phyloP scores from a whole-genome alignment of 2,888 invertebrate species.

The Spisula solida region DNA sequence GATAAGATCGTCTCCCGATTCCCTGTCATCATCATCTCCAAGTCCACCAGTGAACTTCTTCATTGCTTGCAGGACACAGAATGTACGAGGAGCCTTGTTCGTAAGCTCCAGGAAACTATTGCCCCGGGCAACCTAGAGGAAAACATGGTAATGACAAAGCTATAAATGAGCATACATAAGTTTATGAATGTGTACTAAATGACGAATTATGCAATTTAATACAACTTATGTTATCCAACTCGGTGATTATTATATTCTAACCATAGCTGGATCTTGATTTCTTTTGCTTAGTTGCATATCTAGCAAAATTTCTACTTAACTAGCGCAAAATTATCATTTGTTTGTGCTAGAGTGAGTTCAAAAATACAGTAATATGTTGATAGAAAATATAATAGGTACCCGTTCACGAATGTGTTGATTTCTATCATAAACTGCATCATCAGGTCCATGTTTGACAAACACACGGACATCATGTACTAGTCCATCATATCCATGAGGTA shows the following conservation, averaged over 20 bases:
- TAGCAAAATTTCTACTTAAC: too few relatives aligned
- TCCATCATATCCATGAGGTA: constrained; percentile 81
- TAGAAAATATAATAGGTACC: constrained; percentile 71
- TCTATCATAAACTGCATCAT: constrained; percentile 87
- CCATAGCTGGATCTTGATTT: background rate
- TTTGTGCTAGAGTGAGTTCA: too few relatives aligned
- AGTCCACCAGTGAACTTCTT: constrained; percentile 88
- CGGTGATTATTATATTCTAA: background rate
- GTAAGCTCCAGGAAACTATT: constrained; percentile 86
- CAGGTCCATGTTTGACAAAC: constrained; percentile 84
- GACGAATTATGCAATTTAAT: too few relatives aligned
- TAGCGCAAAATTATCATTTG: too few relatives aligned
- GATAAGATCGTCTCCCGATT: constrained; percentile 83
- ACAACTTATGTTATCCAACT: too few relatives aligned
- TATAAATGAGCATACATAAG: too few relatives aligned
- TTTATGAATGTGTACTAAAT: too few relatives aligned
- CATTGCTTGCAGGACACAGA: constrained; percentile 87
- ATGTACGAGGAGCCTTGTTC: constrained; percentile 74
- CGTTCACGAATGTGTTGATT: constrained; percentile 86
- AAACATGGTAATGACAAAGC: background rate
- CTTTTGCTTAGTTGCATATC: too few relatives aligned
- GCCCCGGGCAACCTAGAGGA: constrained; percentile 87
- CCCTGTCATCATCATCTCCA: constrained; percentile 88
- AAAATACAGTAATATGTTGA: too few relatives aligned
- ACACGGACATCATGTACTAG: constrained; percentile 84